Conservation (phyloP, 2,888 invertebrate genomes). For the Heliothis peltigera region DNA sequence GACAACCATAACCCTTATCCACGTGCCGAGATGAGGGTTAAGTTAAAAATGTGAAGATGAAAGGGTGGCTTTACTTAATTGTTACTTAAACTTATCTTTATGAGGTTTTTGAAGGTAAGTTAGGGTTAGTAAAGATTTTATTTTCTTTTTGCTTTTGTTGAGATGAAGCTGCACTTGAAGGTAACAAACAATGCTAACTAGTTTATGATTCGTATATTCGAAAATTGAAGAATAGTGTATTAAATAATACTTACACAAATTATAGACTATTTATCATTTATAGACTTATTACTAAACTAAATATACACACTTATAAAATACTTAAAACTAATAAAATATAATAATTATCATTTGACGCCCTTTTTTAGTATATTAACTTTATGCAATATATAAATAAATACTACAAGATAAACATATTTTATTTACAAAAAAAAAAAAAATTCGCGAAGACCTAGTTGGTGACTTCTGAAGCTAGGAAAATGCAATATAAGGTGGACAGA, state of each 20-base stretch:
- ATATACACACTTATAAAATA: no score
- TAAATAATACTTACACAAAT: no score
- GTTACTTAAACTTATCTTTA: slow-evolving; percentile 46
- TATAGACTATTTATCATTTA: no score
- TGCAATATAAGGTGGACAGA: slow-evolving; percentile 1
- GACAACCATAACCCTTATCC: slow-evolving; percentile 76
- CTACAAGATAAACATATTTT: no score
- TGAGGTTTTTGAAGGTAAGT: slow-evolving; percentile 12
- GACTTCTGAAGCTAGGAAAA: slow-evolving; percentile 4
- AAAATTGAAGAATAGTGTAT: no score
- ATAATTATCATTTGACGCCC: no score
- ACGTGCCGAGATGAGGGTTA: slow-evolving; percentile 84
- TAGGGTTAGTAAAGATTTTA: not conserved
- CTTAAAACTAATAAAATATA: no score
- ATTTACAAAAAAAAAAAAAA: no score
- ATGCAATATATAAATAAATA: no score
- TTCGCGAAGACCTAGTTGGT: not conserved
- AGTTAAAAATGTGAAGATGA: slow-evolving; percentile 63
- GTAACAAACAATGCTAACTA: not conserved
- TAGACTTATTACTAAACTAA: no score
- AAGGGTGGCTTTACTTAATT: slow-evolving; percentile 58
- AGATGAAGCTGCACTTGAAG: not conserved
- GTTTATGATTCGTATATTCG: no score
- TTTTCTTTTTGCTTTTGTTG: not conserved
- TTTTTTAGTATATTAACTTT: no score